Conservation (phyloP, 2,113 vertebrate genomes). For the Gobius niger region DNA sequence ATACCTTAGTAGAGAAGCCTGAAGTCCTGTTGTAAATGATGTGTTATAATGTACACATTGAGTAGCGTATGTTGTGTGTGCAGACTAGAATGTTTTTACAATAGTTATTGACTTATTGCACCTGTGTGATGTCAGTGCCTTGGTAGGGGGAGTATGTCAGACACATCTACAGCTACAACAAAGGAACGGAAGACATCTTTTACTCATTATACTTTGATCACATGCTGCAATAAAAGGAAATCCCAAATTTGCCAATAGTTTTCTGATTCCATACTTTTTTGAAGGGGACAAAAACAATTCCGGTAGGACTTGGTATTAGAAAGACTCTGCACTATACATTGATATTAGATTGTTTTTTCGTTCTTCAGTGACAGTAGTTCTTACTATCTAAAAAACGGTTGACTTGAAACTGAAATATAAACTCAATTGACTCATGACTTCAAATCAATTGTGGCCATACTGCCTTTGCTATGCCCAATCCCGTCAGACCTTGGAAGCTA, state of each 20-base stretch:
- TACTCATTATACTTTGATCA: too few relatives aligned
- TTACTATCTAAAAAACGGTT: not conserved
- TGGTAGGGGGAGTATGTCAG: not conserved
- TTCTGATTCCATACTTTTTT: too few relatives aligned
- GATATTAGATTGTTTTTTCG: not conserved
- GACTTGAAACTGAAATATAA: too few relatives aligned
- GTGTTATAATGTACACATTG: not conserved
- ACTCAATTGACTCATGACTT: too few relatives aligned
- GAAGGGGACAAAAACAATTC: too few relatives aligned
- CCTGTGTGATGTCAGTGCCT: not conserved
- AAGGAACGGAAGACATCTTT: too few relatives aligned
- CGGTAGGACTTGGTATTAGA: not conserved
- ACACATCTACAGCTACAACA: too few relatives aligned
- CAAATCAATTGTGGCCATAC: too few relatives aligned
- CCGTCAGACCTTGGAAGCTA: too few relatives aligned
- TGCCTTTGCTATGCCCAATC: too few relatives aligned
- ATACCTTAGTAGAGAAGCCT: not conserved
- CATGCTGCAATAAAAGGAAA: too few relatives aligned
- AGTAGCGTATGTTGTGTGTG: not conserved
- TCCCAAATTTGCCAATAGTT: too few relatives aligned
- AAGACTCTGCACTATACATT: not conserved
- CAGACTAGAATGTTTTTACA: not conserved
- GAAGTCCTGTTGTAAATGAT: not conserved
- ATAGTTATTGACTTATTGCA: not conserved
- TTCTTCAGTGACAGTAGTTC: not conserved